Conservation (phyloP, 1,140 invertebrate genomes). For the Drosophila orosa region DNA sequence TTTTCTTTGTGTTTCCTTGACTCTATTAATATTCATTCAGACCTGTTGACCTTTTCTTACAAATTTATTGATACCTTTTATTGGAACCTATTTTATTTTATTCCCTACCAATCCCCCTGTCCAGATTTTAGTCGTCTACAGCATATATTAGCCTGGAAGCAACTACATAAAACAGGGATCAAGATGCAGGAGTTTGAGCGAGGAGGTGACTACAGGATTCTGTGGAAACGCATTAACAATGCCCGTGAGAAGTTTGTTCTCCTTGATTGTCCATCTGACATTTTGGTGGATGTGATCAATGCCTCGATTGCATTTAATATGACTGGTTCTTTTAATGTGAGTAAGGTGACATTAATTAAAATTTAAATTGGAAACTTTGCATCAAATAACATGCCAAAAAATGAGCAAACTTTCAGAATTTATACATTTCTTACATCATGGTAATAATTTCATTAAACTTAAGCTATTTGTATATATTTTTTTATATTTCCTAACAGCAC, state of each 20-base stretch:
- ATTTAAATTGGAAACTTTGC: neutral
- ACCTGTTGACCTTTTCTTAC: neutral
- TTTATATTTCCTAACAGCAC: too few species aligned
- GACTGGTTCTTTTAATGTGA: constrained; percentile 77
- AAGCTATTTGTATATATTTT: too few species aligned
- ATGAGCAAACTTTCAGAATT: too few species aligned
- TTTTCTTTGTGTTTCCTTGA: too few species aligned
- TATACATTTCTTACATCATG: too few species aligned
- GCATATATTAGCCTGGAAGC: constrained; percentile 65
- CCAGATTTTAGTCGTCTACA: constrained; percentile 69
- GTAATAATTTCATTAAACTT: too few species aligned
- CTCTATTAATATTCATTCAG: neutral
- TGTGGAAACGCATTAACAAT: constrained; percentile 89
- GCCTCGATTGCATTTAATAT: constrained; percentile 73
- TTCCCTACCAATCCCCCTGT: neutral
- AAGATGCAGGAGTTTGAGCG: constrained; percentile 86
- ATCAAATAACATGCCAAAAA: too few species aligned
- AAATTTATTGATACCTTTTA: neutral
- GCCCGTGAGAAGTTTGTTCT: constrained; percentile 88
- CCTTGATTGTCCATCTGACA: constrained; percentile 88
- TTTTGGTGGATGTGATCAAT: constrained; percentile 85
- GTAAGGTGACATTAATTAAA: neutral
- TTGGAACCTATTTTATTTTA: neutral
- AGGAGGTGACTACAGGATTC: constrained; percentile 84
- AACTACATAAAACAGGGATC: constrained; percentile 76